Percentiles rank a stretch among this genome's conserved stretches.
phyloP scores from a whole-genome alignment of 2,113 vertebrate genomes.

The Octodon degus region DNA sequence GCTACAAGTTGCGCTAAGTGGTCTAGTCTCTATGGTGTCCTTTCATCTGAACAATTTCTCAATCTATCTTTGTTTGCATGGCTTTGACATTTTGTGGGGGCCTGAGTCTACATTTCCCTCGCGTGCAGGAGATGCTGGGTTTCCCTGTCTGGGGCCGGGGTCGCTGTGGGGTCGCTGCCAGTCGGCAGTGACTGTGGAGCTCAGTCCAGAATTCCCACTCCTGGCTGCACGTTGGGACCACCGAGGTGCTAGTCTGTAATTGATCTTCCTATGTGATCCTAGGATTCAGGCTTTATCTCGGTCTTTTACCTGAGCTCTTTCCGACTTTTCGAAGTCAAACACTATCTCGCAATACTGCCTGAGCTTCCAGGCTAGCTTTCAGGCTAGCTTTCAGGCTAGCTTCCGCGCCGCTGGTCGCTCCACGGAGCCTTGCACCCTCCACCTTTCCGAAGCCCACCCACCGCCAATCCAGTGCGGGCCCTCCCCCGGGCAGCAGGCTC shows the following conservation, averaged over 20 bases:
- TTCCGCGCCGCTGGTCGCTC: neutral
- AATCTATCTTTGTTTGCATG: constrained; percentile 21
- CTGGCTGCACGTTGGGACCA: neutral
- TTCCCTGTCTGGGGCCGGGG: neutral
- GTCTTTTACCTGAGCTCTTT: neutral
- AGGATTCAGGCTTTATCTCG: neutral
- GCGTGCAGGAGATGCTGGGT: neutral
- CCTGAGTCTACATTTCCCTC: neutral
- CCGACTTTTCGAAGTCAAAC: neutral
- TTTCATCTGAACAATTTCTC: neutral
- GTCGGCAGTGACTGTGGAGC: neutral
- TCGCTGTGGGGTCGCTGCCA: neutral
- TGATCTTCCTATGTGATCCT: neutral
- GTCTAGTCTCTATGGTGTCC: neutral
- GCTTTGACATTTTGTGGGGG: neutral
- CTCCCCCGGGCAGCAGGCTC: neutral
- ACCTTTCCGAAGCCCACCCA: neutral
- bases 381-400: too few species aligned
- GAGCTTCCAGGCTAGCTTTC: too few species aligned
- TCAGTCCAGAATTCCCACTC: neutral
- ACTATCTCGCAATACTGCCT: neutral
- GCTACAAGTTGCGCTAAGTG: too few species aligned
- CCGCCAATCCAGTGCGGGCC: neutral
- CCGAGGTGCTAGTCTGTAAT: neutral
- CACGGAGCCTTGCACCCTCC: neutral